Evolutionary conservation across 64 coral and sea anemone genomes (phyloP).

Genomic region (Montipora efflorescens): DNA sequence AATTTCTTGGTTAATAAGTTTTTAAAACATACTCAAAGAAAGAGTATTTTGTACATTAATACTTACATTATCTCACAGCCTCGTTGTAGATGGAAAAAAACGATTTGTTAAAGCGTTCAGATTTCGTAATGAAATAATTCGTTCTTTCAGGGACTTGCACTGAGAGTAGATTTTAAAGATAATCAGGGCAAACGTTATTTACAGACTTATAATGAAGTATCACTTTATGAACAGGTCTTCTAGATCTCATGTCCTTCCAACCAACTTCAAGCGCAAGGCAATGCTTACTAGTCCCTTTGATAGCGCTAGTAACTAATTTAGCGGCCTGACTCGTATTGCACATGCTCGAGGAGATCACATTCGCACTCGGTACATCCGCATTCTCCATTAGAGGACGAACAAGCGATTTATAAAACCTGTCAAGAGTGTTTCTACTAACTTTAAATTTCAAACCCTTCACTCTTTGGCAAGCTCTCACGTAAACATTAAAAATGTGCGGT

Average conservation of each 20-base stretch:
- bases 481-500: conserved; percentile 23
- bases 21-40: neutral
- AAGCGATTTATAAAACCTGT: conserved; percentile 4
- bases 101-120: neutral
- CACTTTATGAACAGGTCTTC: neutral
- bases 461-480: conserved; percentile 21
- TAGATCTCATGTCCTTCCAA: neutral
- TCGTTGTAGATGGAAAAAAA: neutral
- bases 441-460: conserved; percentile 31
- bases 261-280: neutral
- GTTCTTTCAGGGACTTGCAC: too few species aligned
- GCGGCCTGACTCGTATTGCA: conserved; percentile 51
- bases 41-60: neutral
- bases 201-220: neutral
- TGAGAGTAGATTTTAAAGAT: neutral
- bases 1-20: too few species aligned
- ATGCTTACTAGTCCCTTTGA: neutral
- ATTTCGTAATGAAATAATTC: neutral
- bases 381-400: conserved; percentile 40
- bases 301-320: neutral
- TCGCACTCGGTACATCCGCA: conserved; percentile 14
- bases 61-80: neutral
- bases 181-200: conserved; percentile 10
- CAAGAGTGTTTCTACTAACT: neutral
- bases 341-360: conserved; percentile 12